Conservation (phyloP, 2,113 vertebrate genomes). For the Gyps fulvus region DNA sequence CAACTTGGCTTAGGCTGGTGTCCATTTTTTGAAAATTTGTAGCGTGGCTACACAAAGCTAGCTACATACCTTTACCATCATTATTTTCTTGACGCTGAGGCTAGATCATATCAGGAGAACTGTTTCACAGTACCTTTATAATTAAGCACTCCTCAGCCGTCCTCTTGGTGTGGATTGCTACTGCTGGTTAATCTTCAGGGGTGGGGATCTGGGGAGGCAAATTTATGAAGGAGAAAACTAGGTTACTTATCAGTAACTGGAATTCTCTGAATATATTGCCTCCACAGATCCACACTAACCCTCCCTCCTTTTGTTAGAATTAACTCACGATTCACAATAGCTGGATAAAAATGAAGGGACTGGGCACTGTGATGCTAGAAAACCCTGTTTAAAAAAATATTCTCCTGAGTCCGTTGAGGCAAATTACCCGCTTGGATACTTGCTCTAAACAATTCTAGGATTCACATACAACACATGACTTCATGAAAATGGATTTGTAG, state of each 20-base stretch:
- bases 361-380: slow-evolving; percentile 14
- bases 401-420: background rate
- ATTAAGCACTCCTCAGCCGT: slow-evolving; percentile 67
- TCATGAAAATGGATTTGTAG: background rate
- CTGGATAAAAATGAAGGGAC: slow-evolving; percentile 28
- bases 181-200: slow-evolving; percentile 64
- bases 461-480: background rate
- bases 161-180: slow-evolving; percentile 65
- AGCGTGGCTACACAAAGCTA: slow-evolving; percentile 9
- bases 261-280: slow-evolving; percentile 71
- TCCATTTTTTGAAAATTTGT: background rate
- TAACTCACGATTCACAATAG: slow-evolving; percentile 27
- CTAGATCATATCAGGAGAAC: slow-evolving; percentile 45
- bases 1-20: background rate
- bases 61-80: slow-evolving; percentile 55
- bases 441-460: background rate
- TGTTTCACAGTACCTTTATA: slow-evolving; percentile 67
- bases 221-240: slow-evolving; percentile 73
- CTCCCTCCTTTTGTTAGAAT: slow-evolving; percentile 47
- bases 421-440: background rate
- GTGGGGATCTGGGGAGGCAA: slow-evolving; percentile 45
- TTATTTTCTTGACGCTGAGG: slow-evolving; percentile 48
- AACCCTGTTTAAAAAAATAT: slow-evolving; percentile 27
- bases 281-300: slow-evolving; percentile 70
- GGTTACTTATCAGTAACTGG: slow-evolving; percentile 70